Percentiles rank a stretch among this genome's conserved stretches.
phyloP scores from a whole-genome alignment of 2,113 vertebrate species.

The Toxotes jaculatrix region DNA sequence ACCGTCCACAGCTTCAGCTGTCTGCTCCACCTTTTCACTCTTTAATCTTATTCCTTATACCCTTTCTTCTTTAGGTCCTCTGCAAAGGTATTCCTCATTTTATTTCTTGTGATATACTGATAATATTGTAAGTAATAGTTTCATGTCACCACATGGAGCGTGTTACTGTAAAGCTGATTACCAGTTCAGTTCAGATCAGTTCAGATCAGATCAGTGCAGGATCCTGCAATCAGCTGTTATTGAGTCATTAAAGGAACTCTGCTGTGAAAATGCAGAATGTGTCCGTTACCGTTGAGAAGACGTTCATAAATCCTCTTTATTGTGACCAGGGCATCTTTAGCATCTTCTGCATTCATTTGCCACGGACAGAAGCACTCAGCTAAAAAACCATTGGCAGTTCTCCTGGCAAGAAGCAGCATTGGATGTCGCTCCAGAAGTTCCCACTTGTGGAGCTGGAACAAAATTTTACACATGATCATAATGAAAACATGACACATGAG shows the following conservation, averaged over 20 bases:
- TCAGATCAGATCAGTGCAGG: too few relatives aligned
- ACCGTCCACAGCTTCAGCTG: too few relatives aligned
- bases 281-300: not conserved
- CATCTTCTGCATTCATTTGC: not conserved
- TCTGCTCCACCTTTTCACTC: too few relatives aligned
- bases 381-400: not conserved
- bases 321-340: not conserved
- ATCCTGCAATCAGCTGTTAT: too few relatives aligned
- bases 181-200: too few relatives aligned
- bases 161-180: too few relatives aligned
- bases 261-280: not conserved
- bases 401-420: not conserved
- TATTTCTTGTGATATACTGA: too few relatives aligned
- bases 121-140: too few relatives aligned
- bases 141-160: too few relatives aligned
- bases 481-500: not conserved
- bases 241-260: not conserved
- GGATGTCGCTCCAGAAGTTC: not conserved
- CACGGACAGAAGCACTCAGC: not conserved
- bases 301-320: slow-evolving; percentile 8
- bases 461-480: not conserved
- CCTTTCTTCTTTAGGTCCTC: too few relatives aligned
- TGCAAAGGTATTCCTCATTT: too few relatives aligned
- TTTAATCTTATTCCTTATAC: too few relatives aligned
- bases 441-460: slow-evolving; percentile 1